Base-by-base conservation (phyloP, 2,113 vertebrate genomes). In the Colaptes auratus region DNA sequence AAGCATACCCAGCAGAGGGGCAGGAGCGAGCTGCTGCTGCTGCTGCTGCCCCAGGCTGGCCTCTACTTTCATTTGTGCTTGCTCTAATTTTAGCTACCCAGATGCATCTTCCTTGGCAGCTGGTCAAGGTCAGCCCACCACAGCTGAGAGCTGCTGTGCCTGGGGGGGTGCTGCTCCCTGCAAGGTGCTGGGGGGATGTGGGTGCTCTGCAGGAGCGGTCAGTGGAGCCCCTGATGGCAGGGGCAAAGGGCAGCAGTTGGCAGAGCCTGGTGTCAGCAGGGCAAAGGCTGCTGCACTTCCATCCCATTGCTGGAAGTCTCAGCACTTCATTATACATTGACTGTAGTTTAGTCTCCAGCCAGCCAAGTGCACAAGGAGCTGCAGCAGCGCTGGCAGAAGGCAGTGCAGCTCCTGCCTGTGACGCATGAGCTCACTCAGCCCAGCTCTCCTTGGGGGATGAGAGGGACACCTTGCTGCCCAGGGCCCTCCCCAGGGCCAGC, bases 1-100 rank as follows among this genome's bases (percentile, higher is more conserved):
- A 1, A 72, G n/a, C 56, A 61, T 46, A 61, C 0, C 39, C 65
- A 28, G 33, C 20, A 5, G 0, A 0, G 15, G 18, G 0, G 4
- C 1, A 2, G 48, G 46, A 60, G 23, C 8, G 78, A 66, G 52
- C 10, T 11, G 0, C 44, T 52, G 35, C n/a, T n/a, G n/a, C 52
- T 81, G 28, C 78, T 58, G 59, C 24, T 84, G 6, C 50, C 18
- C 28, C 23, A 12, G 31, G n/a, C 44, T 2, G 0, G 50, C 70
- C 46, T 36, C 3, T 1, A 9, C 28, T 63, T 16, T 23, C 12
- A 28, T 27, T 66, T 33, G 12, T 18, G 36, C 39, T 82, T 67
- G 65, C 4, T 89, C 74, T 18, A 48, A 60, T 74, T 72, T n/a
- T 66, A 56, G 6, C 53, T 18, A 3, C 4, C 36, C 28, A 31